These are phyloP conservation scores for Colinus virginianus DNA, from an alignment of 2,113 vertebrate species.

Conservation along the genomic window DNA sequence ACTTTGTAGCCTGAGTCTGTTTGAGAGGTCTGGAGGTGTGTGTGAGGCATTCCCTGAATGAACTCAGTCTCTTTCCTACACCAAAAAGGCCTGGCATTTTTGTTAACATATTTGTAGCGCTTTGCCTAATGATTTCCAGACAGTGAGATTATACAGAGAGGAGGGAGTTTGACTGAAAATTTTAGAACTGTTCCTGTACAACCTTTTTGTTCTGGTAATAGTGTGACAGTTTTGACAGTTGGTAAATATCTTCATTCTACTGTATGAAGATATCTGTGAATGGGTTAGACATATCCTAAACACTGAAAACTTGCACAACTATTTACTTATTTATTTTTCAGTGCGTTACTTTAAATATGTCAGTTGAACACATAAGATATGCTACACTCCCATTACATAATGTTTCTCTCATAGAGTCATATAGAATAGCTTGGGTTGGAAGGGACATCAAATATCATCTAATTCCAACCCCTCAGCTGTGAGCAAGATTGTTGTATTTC, in stretches of 20 bases:
- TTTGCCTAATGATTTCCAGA: constrained; percentile 34
- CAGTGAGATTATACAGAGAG: not conserved
- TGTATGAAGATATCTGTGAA: not conserved
- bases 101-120: not conserved
- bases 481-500: not conserved
- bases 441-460: too few relatives aligned
- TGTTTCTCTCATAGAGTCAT: not conserved
- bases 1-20: constrained; percentile 41
- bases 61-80: constrained; percentile 35
- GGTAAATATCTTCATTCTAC: constrained; percentile 10
- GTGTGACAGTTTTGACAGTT: not conserved
- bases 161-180: not conserved
- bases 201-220: not conserved
- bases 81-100: constrained; percentile 47
- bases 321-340: not conserved
- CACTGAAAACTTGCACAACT: not conserved
- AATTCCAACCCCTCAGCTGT: too few relatives aligned
- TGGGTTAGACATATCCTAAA: not conserved
- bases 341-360: not conserved
- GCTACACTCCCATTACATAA: not conserved
- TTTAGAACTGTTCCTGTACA: not conserved
- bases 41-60: constrained; percentile 34
- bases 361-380: not conserved
- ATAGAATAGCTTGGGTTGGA: too few relatives aligned
- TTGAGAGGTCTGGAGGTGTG: not conserved